Evolutionary conservation across 2,797 vertebrate species (phyloP), one percentile per base, ranked within the genome.

Genomic region (Poeciliopsis turneri): DNA sequence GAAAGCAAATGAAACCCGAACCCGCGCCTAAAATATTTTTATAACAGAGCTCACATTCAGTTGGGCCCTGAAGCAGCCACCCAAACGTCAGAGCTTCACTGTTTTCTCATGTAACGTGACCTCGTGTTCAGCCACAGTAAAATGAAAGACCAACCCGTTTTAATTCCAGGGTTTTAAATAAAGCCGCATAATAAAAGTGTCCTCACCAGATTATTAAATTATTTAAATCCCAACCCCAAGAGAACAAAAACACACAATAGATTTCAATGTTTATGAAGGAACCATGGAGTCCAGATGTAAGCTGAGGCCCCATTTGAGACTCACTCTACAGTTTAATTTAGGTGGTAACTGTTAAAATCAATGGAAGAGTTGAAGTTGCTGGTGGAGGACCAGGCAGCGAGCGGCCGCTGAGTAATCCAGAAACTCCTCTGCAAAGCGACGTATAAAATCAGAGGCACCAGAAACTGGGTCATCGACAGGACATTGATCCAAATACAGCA

Each of bases 1-100:
- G 74, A 70, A 41, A 79, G 77, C 69, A 80, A 77, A 86, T 76
- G 36, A 78, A 86, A 84, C 16, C 4, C 7, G 49, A 82, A 68
- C 33, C 46, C 0, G 3, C 55, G 61, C 57, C 55, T 76, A 43
- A 36, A 77, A 76, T 68, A 78, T 73, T 83, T 81, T 69, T 46
- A 5, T 15, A 76, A 66, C n/a, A n/a, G 41, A 78, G 49, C 71
- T 51, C 71, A 36, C n/a, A 72, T 45, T 45, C 13, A 71, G 25
- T 46, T 4, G 18, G 36, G 61, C 61, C 33, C 64, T 43, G 20
- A 25, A 68, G 64, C 20, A 41, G 64, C 23, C 23, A n/a, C 36
- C 39, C 39, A 7, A 68, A 41, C 64, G 39, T 36, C 64, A 68
- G 39, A 68, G 36, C 39, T 5, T 2, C 23, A 12, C 13, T 59